Evolutionary conservation across 2,113 vertebrate species (phyloP).

Genomic region (Amazona vittata): DNA sequence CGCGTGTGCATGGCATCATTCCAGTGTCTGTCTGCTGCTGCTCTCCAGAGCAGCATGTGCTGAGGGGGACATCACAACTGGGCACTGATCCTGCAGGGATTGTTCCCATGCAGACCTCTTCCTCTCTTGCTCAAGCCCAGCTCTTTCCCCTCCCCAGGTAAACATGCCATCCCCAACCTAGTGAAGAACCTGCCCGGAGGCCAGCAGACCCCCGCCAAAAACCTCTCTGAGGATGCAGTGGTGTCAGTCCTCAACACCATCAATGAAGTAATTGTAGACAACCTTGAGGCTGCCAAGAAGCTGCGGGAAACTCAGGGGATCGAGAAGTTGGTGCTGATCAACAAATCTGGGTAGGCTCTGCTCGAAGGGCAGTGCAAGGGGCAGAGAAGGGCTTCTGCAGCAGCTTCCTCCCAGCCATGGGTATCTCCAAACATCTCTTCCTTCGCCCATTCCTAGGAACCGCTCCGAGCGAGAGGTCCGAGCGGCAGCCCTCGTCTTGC

Average conservation of each 20-base stretch:
- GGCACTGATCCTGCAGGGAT: background rate
- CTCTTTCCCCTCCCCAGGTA: slow-evolving; percentile 73
- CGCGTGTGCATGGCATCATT: fast-evolving
- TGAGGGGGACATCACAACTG: background rate
- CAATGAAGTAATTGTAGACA: slow-evolving; percentile 89
- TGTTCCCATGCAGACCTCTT: background rate
- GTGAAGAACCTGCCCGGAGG: slow-evolving; percentile 89
- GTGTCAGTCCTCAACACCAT: slow-evolving; percentile 91
- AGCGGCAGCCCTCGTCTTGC: slow-evolving; percentile 87
- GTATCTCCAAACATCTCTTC: background rate
- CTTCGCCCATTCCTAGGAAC: slow-evolving; percentile 74
- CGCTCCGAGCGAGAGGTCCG: slow-evolving; percentile 94
- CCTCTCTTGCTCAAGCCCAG: background rate
- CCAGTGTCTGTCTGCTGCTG: fast-evolving
- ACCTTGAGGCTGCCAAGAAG: slow-evolving; percentile 89
- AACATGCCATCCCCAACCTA: slow-evolving; percentile 88
- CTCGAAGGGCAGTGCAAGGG: background rate
- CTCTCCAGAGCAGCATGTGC: background rate
- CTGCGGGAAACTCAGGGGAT: slow-evolving; percentile 90
- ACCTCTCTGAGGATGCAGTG: slow-evolving; percentile 87
- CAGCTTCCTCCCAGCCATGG: fast-evolving
- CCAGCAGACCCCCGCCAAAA: slow-evolving; percentile 84
- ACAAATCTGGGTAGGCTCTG: slow-evolving; percentile 86
- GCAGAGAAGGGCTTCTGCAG: background rate
- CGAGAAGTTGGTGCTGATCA: slow-evolving; percentile 92